phyloP scores from a whole-genome alignment of 1,140 invertebrate genomes.

The Neodiprion fabricii region DNA sequence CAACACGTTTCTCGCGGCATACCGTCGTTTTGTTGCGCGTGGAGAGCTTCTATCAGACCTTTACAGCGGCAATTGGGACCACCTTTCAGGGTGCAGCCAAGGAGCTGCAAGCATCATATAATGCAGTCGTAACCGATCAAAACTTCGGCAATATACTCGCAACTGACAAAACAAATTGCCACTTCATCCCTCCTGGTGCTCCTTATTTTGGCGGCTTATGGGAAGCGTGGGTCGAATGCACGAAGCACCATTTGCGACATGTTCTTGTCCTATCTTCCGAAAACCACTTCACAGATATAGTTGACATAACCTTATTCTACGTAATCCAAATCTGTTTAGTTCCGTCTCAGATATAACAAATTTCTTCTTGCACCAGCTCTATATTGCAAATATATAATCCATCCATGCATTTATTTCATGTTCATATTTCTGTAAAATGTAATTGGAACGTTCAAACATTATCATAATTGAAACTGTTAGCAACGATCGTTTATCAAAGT shows the following conservation, averaged over 20 bases:
- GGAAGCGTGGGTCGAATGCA: conserved; percentile 33
- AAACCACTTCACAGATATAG: too few relatives aligned
- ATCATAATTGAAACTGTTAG: conserved; percentile 18
- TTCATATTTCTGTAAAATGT: conserved; percentile 67
- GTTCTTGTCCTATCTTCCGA: too few relatives aligned
- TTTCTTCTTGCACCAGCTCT: conserved; percentile 86
- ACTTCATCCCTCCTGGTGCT: conserved; percentile 39
- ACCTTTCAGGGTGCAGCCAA: too few relatives aligned
- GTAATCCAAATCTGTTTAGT: conserved; percentile 85
- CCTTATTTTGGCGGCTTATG: conserved; percentile 43
- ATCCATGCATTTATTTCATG: conserved; percentile 85
- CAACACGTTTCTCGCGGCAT: conserved; percentile 41
- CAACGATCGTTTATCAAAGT: neutral
- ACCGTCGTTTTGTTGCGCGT: conserved; percentile 44
- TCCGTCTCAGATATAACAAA: conserved; percentile 75
- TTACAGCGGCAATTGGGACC: too few relatives aligned
- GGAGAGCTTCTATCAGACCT: conserved; percentile 19
- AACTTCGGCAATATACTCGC: too few relatives aligned
- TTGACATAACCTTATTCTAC: conserved; percentile 50
- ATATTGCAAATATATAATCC: conserved; percentile 83
- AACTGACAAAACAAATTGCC: conserved; percentile 18
- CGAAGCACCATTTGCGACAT: conserved; percentile 17
- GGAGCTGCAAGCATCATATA: too few relatives aligned
- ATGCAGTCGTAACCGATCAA: too few relatives aligned
- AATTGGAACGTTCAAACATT: conserved; percentile 15